phyloP scores from a whole-genome alignment of 2,888 invertebrate species.

The Cecidostiba fungosa region DNA sequence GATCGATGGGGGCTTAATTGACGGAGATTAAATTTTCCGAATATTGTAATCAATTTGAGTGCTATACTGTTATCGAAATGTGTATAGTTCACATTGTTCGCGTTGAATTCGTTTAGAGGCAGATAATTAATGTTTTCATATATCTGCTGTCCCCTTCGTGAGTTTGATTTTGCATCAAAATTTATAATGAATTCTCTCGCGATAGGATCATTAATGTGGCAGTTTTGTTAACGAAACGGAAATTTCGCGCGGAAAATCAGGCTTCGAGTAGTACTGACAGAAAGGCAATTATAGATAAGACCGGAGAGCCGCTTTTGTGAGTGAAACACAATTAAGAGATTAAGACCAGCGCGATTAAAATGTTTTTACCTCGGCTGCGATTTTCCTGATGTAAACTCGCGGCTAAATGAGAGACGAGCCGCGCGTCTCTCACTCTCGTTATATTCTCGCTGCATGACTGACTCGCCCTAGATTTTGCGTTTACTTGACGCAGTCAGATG shows the following conservation, averaged over 20 bases:
- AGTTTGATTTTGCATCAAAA: background rate
- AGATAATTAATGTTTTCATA: background rate
- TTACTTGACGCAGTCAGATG: background rate
- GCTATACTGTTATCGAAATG: background rate
- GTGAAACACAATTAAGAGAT: constrained; percentile 51
- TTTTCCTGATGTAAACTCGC: constrained; percentile 32
- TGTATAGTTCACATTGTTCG: background rate
- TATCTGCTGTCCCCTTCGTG: background rate
- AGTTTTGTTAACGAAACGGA: constrained; percentile 21
- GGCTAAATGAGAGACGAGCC: constrained; percentile 30
- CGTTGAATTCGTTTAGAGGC: background rate
- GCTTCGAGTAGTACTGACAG: constrained; percentile 21
- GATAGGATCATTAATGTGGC: background rate
- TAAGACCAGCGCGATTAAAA: constrained; percentile 48
- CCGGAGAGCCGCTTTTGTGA: constrained; percentile 16
- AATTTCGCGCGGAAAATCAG: constrained; percentile 37
- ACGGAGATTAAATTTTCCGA: background rate
- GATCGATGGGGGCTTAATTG: background rate
- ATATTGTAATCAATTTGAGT: background rate
- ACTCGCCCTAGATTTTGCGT: background rate
- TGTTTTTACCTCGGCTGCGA: constrained; percentile 32
- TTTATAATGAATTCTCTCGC: background rate
- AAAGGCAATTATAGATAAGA: constrained; percentile 52
- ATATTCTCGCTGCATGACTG: background rate
- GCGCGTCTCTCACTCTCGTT: background rate